Evolutionary conservation across 1,140 invertebrate genomes (phyloP), one percentile per base, ranked within the genome.

Genomic region (Agrypnia vestita): DNA sequence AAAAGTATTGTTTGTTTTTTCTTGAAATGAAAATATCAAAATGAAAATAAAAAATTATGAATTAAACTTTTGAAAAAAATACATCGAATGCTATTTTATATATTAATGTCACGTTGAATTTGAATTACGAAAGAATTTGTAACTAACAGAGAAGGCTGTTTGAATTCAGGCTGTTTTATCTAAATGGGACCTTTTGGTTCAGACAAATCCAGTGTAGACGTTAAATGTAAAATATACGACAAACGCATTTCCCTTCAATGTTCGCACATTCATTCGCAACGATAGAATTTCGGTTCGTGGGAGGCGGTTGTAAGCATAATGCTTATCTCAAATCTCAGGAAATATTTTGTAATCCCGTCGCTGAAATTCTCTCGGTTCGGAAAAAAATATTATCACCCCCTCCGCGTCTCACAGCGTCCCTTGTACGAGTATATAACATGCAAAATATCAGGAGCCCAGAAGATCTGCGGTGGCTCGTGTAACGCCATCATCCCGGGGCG

Each of bases 291-390:
- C 67, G 10, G 44, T 61, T 61, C 17, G 76, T 77, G 78, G 74
- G 76, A 69, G 76, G 15, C 53, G 17, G 25, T 62, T 61, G 73
- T 79, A 82, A 21, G 77, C 72, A 76, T 72, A 76, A 71, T 69
- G 78, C 64, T 80, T 78, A 76, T 77, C 77, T 82, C 77, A 67
- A 82, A 82, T 82, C 81, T 64, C 62, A 46, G 44, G 47, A 78
- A 82, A 79, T 82, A 82, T 82, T 82, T 80, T 80, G 78, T 82
- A 79, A 82, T 82, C 79, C 78, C 81, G 62, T 76, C 75, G 43
- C 69, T 44, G 51, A 79, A 80, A 74, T 77, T 76, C 62, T 55
- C 71, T 56, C 75, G 75, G 43, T 47, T 11, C 10, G 49, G 62
- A 49, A 56, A 80, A 80, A 80, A 80, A 80, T 75, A 76, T 76